Percentiles rank a stretch among this genome's conserved stretches.
Conservation (phyloP, 2,888 invertebrate genomes). For the Drosophila meridionalis region DNA sequence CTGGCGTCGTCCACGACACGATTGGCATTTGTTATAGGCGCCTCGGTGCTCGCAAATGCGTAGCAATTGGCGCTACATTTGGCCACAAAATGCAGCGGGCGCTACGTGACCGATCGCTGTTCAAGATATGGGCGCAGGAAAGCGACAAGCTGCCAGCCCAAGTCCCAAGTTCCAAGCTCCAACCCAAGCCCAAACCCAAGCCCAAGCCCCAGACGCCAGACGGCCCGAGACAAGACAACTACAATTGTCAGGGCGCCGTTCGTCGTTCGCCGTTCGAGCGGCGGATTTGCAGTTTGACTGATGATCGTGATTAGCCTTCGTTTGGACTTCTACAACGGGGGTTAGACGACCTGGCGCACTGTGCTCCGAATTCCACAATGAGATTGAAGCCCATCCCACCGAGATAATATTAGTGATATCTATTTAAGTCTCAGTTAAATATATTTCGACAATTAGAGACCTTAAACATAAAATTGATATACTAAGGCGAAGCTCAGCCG, state of each 20-base stretch:
- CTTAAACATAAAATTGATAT: neutral
- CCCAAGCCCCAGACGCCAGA: slow-evolving; percentile 40
- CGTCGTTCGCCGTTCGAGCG: slow-evolving; percentile 56
- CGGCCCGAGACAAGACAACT: slow-evolving; percentile 47
- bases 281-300: slow-evolving; percentile 82
- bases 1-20: slow-evolving; percentile 80
- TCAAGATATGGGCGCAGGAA: slow-evolving; percentile 66
- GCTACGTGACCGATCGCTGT: slow-evolving; percentile 78
- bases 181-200: slow-evolving; percentile 32
- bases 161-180: slow-evolving; percentile 1
- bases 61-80: slow-evolving; percentile 81
- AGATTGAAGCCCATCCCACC: neutral
- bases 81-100: slow-evolving; percentile 75
- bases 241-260: slow-evolving; percentile 77
- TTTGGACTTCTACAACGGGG: slow-evolving; percentile 20
- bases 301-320: slow-evolving; percentile 82
- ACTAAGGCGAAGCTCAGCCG: neutral
- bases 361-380: slow-evolving; percentile 1
- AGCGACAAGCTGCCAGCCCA: slow-evolving; percentile 58
- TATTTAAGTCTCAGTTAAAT: neutral
- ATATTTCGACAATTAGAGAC: neutral
- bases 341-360: neutral
- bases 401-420: neutral
- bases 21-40: slow-evolving; percentile 82
- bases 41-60: slow-evolving; percentile 79